Conservation (phyloP, 2,888 invertebrate genomes). For the Epicampocera succincta region DNA sequence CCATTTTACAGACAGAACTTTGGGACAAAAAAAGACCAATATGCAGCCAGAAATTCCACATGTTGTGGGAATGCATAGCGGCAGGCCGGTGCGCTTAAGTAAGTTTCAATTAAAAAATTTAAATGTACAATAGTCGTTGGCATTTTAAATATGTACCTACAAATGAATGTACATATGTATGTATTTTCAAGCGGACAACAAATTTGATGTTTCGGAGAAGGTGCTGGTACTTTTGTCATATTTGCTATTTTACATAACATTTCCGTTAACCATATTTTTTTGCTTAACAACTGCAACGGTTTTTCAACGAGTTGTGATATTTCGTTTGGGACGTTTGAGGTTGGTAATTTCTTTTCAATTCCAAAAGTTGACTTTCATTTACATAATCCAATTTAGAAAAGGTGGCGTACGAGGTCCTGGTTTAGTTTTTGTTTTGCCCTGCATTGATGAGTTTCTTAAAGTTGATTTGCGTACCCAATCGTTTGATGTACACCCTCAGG, state of each 20-base stretch:
- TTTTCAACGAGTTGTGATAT: slow-evolving; percentile 85
- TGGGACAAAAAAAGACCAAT: neutral
- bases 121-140: neutral
- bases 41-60: slow-evolving; percentile 44
- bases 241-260: slow-evolving; percentile 73
- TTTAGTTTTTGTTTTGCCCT: slow-evolving; percentile 85
- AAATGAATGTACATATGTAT: no score
- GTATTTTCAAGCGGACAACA: slow-evolving; percentile 40
- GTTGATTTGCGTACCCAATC: slow-evolving; percentile 85
- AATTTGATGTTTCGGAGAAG: slow-evolving; percentile 67
- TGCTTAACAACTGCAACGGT: slow-evolving; percentile 82
- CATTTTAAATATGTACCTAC: neutral
- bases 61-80: slow-evolving; percentile 6
- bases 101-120: no score
- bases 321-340: slow-evolving; percentile 83
- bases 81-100: slow-evolving; percentile 26
- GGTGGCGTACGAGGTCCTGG: slow-evolving; percentile 84
- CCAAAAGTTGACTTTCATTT: no score
- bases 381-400: slow-evolving; percentile 68
- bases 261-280: slow-evolving; percentile 75
- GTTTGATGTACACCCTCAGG: slow-evolving; percentile 86
- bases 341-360: slow-evolving; percentile 38
- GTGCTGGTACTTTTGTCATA: slow-evolving; percentile 72
- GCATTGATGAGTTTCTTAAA: slow-evolving; percentile 83
- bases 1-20: neutral